A percentile compares a stretch with the other conserved stretches of the same genome.
Conservation (phyloP, 1,140 invertebrate genomes). For the Phymastichus coffea region DNA sequence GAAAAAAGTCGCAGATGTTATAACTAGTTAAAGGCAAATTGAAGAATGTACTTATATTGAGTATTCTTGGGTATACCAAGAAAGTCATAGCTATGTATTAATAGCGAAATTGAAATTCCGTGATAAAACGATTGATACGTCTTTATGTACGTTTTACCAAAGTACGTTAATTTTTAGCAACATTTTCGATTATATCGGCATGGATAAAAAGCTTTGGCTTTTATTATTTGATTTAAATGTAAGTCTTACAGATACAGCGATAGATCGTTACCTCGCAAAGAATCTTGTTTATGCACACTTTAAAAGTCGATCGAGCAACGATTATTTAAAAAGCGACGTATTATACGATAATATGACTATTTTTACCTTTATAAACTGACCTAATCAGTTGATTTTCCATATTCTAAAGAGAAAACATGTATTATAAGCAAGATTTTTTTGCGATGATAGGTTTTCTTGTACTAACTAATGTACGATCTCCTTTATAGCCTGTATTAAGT, state of each 20-base stretch:
- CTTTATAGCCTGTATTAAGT: conserved; percentile 20
- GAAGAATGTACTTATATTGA: conserved; percentile 25
- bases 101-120: conserved; percentile 24
- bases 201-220: conserved; percentile 15
- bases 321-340: background rate
- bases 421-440: conserved; percentile 13
- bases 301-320: background rate
- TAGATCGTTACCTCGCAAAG: conserved; percentile 18
- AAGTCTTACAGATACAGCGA: conserved; percentile 18
- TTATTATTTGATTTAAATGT: conserved; percentile 16
- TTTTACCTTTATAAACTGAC: conserved; percentile 12
- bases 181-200: conserved; percentile 5
- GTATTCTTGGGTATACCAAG: conserved; percentile 18
- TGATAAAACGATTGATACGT: conserved; percentile 26
- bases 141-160: conserved; percentile 28
- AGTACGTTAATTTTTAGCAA: conserved; percentile 22
- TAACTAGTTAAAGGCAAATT: conserved; percentile 23
- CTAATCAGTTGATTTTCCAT: conserved; percentile 10
- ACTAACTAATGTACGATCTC: conserved; percentile 23
- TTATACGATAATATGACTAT: conserved; percentile 2
- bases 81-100: conserved; percentile 25
- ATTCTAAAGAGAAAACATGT: conserved; percentile 2
- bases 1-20: conserved; percentile 23
- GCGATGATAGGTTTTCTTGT: conserved; percentile 21
- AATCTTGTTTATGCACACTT: conserved; percentile 11